Conservation (phyloP, 37 sponge, comb jelly and placozoan genomes). For the Beroe forskalii region DNA sequence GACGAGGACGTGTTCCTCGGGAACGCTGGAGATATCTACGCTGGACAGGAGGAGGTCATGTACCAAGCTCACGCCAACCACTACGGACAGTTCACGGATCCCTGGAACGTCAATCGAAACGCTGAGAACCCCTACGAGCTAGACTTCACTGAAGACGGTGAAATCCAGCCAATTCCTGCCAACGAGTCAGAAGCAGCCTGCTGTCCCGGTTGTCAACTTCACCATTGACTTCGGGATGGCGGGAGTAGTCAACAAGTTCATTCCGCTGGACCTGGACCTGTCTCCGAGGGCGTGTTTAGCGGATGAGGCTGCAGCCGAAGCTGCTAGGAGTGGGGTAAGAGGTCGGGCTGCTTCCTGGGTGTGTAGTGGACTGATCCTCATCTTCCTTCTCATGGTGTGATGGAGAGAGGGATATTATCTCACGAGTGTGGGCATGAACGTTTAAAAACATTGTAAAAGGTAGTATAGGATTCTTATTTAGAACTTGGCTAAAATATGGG, state of each 20-base stretch:
- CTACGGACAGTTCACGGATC: background rate
- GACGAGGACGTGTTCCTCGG: background rate
- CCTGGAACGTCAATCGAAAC: background rate
- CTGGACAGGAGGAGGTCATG: background rate
- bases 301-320: background rate
- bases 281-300: background rate
- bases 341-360: too few relatives aligned
- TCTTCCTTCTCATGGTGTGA: too few relatives aligned
- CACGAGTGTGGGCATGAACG: too few relatives aligned
- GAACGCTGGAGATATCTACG: background rate
- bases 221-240: slow-evolving; percentile 1
- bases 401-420: too few relatives aligned
- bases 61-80: slow-evolving; percentile 14
- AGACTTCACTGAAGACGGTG: background rate
- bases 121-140: background rate
- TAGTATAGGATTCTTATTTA: too few relatives aligned
- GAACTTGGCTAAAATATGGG: too few relatives aligned
- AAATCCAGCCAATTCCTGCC: background rate
- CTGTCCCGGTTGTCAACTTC: background rate
- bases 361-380: too few relatives aligned
- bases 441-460: too few relatives aligned
- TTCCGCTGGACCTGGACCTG: background rate
- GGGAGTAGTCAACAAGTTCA: background rate
- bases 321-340: too few relatives aligned
- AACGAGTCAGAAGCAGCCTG: background rate